Evolutionary conservation across 2,888 invertebrate species (phyloP).

Genomic region (Archips xylosteana): DNA sequence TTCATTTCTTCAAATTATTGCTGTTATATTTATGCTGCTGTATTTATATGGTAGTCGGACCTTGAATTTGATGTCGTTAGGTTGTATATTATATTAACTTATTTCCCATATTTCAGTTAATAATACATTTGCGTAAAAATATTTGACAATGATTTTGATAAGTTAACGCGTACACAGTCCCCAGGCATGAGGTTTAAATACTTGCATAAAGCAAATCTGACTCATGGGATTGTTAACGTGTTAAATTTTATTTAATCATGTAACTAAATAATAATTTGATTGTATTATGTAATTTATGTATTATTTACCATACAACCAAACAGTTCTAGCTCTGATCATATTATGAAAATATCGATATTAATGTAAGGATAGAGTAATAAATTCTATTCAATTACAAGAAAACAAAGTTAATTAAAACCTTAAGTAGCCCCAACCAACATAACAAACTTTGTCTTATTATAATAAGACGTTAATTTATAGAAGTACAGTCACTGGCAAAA

Average conservation of each 20-base stretch:
- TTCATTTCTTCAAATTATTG: constrained; percentile 63
- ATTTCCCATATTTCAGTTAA: neutral
- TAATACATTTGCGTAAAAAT: neutral
- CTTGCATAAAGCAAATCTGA: neutral
- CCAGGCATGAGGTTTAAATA: neutral
- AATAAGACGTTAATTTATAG: neutral
- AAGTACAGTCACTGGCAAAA: neutral
- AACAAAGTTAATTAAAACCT: neutral
- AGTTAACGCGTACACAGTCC: neutral
- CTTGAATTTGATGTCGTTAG: neutral
- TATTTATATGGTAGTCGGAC: constrained; percentile 51
- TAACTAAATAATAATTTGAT: neutral
- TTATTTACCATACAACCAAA: neutral
- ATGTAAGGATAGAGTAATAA: constrained; percentile 12
- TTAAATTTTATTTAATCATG: neutral
- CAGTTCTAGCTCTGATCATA: neutral
- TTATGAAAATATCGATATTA: neutral
- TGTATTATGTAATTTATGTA: neutral
- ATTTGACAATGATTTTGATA: neutral
- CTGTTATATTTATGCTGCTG: constrained; percentile 72
- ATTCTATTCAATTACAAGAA: constrained; percentile 18
- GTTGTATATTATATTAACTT: neutral
- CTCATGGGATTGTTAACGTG: neutral
- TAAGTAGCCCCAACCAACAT: neutral
- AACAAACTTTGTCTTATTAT: neutral